Evolutionary conservation across 2,113 vertebrate species (phyloP).

Genomic region (Erythrolamprus reginae): DNA sequence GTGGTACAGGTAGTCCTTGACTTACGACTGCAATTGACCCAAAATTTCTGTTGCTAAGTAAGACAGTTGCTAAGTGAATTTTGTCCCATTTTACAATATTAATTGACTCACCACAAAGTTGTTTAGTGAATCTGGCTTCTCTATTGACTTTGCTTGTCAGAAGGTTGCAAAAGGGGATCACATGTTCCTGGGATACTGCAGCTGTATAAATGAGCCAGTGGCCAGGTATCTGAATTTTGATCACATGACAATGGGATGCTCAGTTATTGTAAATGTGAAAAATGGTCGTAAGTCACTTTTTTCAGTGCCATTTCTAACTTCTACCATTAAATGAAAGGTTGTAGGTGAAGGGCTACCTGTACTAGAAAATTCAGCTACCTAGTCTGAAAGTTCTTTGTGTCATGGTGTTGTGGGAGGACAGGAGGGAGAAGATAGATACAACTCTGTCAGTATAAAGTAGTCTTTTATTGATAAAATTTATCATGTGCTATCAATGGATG

Average conservation of each 20-base stretch:
- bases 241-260: not conserved
- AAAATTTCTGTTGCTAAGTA: not conserved
- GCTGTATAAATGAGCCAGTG: not conserved
- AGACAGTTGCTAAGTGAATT: not conserved
- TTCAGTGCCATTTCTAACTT: not conserved
- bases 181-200: not conserved
- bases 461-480: not conserved
- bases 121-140: not conserved
- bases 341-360: not conserved
- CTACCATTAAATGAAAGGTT: not conserved
- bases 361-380: not conserved
- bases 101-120: not conserved
- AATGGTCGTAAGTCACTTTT: not conserved
- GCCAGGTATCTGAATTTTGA: not conserved
- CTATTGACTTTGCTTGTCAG: not conserved
- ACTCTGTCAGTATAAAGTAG: not conserved
- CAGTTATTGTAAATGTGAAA: not conserved
- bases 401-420: not conserved
- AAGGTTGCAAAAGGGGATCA: not conserved
- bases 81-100: not conserved
- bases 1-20: not conserved
- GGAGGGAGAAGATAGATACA: no score
- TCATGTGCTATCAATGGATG: not conserved
- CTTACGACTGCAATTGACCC: not conserved
- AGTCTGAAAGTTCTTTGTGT: not conserved